Evolutionary conservation across 35 echinoderm and acorn worm genomes (phyloP), one percentile per base, ranked within the genome.

Genomic region (Acanthaster planci): DNA sequence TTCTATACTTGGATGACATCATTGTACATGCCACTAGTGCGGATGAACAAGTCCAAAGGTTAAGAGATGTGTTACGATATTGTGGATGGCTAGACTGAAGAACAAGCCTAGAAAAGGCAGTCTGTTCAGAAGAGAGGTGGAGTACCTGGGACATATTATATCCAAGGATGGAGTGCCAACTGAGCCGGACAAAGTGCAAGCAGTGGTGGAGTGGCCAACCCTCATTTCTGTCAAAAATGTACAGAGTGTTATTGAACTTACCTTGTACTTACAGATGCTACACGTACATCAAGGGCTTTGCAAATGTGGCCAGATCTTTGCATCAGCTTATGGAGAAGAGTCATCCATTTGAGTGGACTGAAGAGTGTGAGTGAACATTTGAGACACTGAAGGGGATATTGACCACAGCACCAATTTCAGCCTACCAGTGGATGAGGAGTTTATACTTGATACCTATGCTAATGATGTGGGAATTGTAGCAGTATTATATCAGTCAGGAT

Each of bases 101-200:
- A 19, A 80, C 40, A 84, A 67, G 31, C 78, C 92, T 9, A 85
- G 52, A 6, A 93, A 89, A 60, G 89, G 92, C 38, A 10, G 85
- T 59, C 29, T 85, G 12, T 79, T 93, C 50, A 54, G 53, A 54
- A 42, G 15, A 57, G 39, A 83, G 58, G 80, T 89, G 21, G 21
- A 15, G 1, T 93, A 81, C 76, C 51, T 93, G 8, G 85, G 85
- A 51, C 90, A 91, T 59, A 21, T 86, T 1, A 58, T 91, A 19
- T 51, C 76, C 10, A 30, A 37, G 16, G 76, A 78, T n/a, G 89
- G 83, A 8, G 79, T 91, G 18, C 9, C n/a, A 9, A 79, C 89
- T 30, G 83, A 86, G 39, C 89, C 89, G 42, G 68, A 60, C 52
- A 91, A 91, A 50, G 68, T 86, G 27, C 56, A 78, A 37, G 75